A percentile compares a stretch with the other conserved stretches of the same genome.
phyloP scores from a whole-genome alignment of 2,113 vertebrate species.

The Condylura cristata region DNA sequence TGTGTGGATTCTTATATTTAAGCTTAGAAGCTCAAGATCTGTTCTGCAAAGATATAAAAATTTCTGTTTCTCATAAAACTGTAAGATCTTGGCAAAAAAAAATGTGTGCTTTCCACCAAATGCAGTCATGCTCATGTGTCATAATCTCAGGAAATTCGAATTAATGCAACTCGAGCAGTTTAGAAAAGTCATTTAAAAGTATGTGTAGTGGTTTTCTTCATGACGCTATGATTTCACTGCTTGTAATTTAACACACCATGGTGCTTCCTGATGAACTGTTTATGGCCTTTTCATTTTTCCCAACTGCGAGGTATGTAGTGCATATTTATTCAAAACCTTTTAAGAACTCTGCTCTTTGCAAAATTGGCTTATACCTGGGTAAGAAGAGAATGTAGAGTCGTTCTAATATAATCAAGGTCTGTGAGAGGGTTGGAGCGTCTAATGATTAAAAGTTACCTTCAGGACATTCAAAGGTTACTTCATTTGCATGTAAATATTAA shows the following conservation, averaged over 20 bases:
- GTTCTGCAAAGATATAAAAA: constrained; percentile 55
- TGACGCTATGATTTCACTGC: constrained; percentile 68
- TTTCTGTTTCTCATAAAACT: constrained; percentile 37
- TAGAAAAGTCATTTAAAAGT: constrained; percentile 63
- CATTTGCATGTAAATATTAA: constrained; percentile 39
- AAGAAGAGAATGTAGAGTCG: constrained; percentile 14
- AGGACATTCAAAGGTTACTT: constrained; percentile 42
- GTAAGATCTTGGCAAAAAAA: constrained; percentile 28
- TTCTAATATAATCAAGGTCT: constrained; percentile 55
- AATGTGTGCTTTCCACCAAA: constrained; percentile 24
- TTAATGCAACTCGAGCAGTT: constrained; percentile 53
- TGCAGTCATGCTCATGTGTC: background rate
- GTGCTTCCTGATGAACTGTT: constrained; percentile 72
- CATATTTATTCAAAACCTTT: constrained; percentile 63
- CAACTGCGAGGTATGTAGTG: constrained; percentile 52
- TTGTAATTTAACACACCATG: constrained; percentile 61
- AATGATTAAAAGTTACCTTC: background rate
- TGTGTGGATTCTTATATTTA: background rate
- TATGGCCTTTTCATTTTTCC: constrained; percentile 62
- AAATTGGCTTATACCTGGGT: constrained; percentile 60
- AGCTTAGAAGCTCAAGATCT: constrained; percentile 54
- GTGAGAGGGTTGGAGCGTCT: background rate
- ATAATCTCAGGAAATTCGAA: constrained; percentile 68
- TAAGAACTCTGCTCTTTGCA: background rate
- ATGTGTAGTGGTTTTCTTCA: constrained; percentile 53